phyloP scores from a whole-genome alignment of 1,140 invertebrate genomes.

The Musca vetustissima region DNA sequence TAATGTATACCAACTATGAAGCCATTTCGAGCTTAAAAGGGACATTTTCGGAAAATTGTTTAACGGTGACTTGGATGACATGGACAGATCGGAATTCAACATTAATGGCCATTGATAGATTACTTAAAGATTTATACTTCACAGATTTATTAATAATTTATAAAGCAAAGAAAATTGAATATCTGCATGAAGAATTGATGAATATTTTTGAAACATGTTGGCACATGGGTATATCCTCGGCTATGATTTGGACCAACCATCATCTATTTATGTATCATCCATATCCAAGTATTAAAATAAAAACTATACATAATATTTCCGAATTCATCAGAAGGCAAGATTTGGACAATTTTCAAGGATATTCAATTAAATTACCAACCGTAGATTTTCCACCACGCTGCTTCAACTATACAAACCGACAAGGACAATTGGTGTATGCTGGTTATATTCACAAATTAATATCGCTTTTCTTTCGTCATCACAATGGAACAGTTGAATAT shows the following conservation, averaged over 20 bases:
- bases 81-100: neutral
- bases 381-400: neutral
- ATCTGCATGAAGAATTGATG: neutral
- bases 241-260: neutral
- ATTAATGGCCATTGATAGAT: neutral
- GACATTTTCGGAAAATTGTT: neutral
- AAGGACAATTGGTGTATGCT: neutral
- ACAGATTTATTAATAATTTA: neutral
- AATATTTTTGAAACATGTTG: neutral
- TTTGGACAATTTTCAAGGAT: neutral
- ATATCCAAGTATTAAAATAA: neutral
- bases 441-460: neutral
- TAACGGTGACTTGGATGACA: neutral
- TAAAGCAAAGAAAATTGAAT: no score
- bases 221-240: neutral
- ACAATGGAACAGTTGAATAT: neutral
- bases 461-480: neutral
- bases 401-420: neutral
- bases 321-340: neutral
- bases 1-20: no score
- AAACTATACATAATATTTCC: neutral
- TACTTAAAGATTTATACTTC: neutral
- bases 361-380: neutral
- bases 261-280: neutral
- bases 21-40: no score